phyloP scores from a whole-genome alignment of 1,140 invertebrate species.

The Drosophila sturtevanti region DNA sequence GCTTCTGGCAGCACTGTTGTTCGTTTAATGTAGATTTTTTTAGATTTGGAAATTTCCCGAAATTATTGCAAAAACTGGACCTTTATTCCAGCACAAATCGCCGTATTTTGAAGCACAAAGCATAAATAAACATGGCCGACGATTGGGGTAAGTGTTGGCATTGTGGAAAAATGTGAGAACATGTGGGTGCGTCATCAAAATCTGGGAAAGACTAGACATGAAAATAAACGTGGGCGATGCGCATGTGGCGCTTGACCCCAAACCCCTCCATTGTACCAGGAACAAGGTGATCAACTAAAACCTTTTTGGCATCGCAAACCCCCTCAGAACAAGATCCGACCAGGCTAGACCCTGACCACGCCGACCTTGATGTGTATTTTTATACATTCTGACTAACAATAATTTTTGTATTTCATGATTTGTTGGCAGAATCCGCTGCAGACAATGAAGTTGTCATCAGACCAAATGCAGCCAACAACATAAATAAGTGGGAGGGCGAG shows the following conservation, averaged over 20 bases:
- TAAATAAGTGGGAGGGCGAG: slow-evolving; percentile 94
- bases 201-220: slow-evolving; percentile 18
- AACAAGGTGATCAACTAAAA: slow-evolving; percentile 25
- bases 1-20: neutral
- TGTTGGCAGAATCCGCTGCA: slow-evolving; percentile 67
- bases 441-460: slow-evolving; percentile 72
- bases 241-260: slow-evolving; percentile 14
- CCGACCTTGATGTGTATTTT: slow-evolving; percentile 76
- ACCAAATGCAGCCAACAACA: slow-evolving; percentile 59
- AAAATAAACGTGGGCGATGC: slow-evolving; percentile 61
- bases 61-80: slow-evolving; percentile 30
- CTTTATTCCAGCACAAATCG: slow-evolving; percentile 23
- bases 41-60: slow-evolving; percentile 53
- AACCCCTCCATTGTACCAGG: neutral
- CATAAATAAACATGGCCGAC: slow-evolving; percentile 67
- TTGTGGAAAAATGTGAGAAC: slow-evolving; percentile 6
- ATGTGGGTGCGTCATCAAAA: slow-evolving; percentile 59
- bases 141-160: slow-evolving; percentile 75
- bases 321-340: slow-evolving; percentile 7
- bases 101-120: slow-evolving; percentile 40
- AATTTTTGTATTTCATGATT: slow-evolving; percentile 26
- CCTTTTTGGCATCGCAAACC: slow-evolving; percentile 1
- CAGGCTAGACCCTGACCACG: neutral
- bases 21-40: slow-evolving; percentile 31
- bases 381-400: slow-evolving; percentile 53